These are phyloP conservation scores for Clinocottus analis DNA, from an alignment of 2,113 vertebrate genomes.

Conservation along the genomic window DNA sequence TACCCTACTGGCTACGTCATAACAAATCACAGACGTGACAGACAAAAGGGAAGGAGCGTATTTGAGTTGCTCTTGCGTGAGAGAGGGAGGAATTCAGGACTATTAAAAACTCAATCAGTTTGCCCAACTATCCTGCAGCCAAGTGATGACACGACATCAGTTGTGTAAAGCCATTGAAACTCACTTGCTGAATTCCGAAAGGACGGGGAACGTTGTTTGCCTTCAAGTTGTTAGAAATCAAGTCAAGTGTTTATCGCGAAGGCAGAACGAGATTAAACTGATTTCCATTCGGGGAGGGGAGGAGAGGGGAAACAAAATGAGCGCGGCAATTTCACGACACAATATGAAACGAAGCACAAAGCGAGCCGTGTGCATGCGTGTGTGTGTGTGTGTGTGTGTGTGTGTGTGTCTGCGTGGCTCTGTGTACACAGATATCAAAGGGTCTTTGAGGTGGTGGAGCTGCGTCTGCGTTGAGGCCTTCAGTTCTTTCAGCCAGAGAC, in stretches of 20 bases:
- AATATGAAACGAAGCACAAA: conserved; percentile 17
- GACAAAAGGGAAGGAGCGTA: neutral
- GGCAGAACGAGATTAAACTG: conserved; percentile 37
- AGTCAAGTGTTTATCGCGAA: conserved; percentile 56
- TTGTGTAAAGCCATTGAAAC: conserved; percentile 48
- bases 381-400: neutral
- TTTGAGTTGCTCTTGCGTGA: neutral
- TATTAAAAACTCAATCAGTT: conserved; percentile 46
- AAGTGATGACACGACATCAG: conserved; percentile 52
- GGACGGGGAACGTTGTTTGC: conserved; percentile 43
- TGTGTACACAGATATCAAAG: conserved; percentile 71
- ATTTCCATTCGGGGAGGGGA: conserved; percentile 29
- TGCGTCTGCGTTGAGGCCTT: conserved; percentile 72
- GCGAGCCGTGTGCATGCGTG: neutral
- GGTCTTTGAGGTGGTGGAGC: conserved; percentile 70
- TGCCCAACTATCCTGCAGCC: conserved; percentile 30
- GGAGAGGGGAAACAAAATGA: conserved; percentile 22
- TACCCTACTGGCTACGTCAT: conserved; percentile 21
- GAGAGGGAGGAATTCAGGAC: conserved; percentile 19
- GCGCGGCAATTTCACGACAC: conserved; percentile 9
- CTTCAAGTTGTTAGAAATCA: conserved; percentile 54
- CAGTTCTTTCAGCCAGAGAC: conserved; percentile 72
- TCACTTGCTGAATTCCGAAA: conserved; percentile 42
- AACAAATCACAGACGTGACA: conserved; percentile 32
- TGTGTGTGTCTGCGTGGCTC: conserved; percentile 24